Base-by-base conservation (phyloP, 2,888 invertebrate genomes). In the Sminthurinus aureus region DNA sequence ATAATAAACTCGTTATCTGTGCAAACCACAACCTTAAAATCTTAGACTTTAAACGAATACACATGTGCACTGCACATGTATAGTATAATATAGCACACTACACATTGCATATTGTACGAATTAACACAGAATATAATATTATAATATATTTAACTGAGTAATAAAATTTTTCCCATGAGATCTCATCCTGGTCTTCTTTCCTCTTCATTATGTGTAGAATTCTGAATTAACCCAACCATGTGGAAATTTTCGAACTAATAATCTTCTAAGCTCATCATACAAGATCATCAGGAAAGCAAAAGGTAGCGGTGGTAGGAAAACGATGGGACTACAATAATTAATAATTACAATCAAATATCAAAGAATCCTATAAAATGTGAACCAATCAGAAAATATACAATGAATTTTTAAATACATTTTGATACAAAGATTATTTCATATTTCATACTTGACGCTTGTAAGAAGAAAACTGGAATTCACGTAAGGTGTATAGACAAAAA, bases 401-500 rank as follows among this genome's bases (percentile, higher is more conserved):
- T 38, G 6, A 1, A 38, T 4, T 38, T 38, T 38, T 1, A 38
- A 38, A 1, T 38, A 38, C 38, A 38, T 4, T 38, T 38, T 38
- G 38, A 38, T 38, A 38, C 38, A 38, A 38, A 38, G 38, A 38
- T 38, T 38, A 38, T 38, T 38, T 38, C 12, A 51, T n/a, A n/a
- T n/a, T n/a, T 52, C 12, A 51, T 75, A 76, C 76, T 58, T 80
- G 20, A 73, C 24, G 15, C 52, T 6, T 12, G 52, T 52, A 0
- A 80, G 22, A 13, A 71, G 69, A 73, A 80, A 71, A 22, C 22
- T n/a, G 22, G 52, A 52, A 51, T 85, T 85, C 8, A 85, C 15
- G 20, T 81, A 76, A 3, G 88, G 88, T 3, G 88, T 88, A 84
- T 87, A 88, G 24, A 88, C 84, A 13, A 88, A 84, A 67, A 87